Evolutionary conservation across 2,888 invertebrate genomes (phyloP), one percentile per base, ranked within the genome.

Genomic region (Platycheirus rosarum): DNA sequence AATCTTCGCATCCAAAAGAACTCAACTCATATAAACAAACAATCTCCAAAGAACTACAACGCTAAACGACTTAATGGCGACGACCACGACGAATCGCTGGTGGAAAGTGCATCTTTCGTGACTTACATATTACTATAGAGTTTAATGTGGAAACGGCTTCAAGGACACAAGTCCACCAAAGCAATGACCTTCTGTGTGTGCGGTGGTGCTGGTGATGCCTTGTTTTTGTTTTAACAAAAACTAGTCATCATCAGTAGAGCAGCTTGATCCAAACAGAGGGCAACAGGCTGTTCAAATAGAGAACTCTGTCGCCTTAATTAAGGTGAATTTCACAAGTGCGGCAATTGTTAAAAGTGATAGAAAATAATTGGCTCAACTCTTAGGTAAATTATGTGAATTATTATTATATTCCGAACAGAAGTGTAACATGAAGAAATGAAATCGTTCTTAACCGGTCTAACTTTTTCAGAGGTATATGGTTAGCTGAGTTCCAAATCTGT

Each of bases 131-230:
- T 76, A 76, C 66, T 0, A 53, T 2, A 46, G 5, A n/a, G 8
- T 1, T 11, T 9, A 23, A 23, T 4, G 3, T 77, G 71, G 44
- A 73, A 76, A 63, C 51, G 66, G 44, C 77, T 82, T 53, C 82
- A 82, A 82, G 82, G 82, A 77, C 82, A 82, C 77, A 62, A 57
- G 71, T 68, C 77, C 66, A 73, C 62, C 77, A 63, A 68, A 68
- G 49, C 82, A 82, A 82, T 82, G 82, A 82, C 82, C 82, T 77
- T 71, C 68, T 57, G 51, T 7, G 23, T 11, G 18, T 7, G 23
- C 7, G 18, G 13, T 57, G 18, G 26, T 40, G 40, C n/a, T n/a
- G n/a, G n/a, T 65, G 49, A 18, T 49, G 13, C 6, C 9, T 42
- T 66, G 51, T 42, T 44, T 46, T 32, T 23, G 26, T 46, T 18